Percentiles rank a stretch among this genome's conserved stretches.
Evolutionary conservation across 1,140 invertebrate genomes (phyloP).

Genomic region (Capitella teleta): DNA sequence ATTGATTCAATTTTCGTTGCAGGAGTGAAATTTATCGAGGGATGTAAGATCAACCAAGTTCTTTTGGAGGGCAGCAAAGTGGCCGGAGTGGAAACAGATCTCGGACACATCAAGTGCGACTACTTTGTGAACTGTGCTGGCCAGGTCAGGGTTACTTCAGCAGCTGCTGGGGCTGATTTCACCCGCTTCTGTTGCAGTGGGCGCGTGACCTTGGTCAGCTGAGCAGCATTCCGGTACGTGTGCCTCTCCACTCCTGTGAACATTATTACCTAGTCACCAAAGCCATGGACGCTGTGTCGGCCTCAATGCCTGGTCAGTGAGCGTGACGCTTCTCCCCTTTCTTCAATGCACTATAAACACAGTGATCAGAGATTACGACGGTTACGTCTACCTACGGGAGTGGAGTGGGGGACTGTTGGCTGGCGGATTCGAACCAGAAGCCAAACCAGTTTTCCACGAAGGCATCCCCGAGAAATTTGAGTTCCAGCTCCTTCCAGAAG

Average conservation of each 20-base stretch:
- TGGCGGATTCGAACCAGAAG: slow-evolving; percentile 67
- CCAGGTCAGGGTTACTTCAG: slow-evolving; percentile 44
- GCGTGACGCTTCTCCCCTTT: background rate
- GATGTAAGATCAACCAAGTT: slow-evolving; percentile 57
- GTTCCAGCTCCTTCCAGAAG: slow-evolving; percentile 48
- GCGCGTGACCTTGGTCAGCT: slow-evolving; percentile 64
- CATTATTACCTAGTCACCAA: slow-evolving; percentile 86
- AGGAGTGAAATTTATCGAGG: slow-evolving; percentile 78
- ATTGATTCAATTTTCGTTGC: slow-evolving; percentile 13
- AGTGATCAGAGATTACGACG: slow-evolving; percentile 82
- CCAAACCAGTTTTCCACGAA: slow-evolving; percentile 81
- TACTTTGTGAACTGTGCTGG: slow-evolving; percentile 87
- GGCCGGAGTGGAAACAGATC: slow-evolving; percentile 60
- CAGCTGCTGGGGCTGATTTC: background rate
- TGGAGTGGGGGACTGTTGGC: slow-evolving; percentile 57
- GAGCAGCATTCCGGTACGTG: slow-evolving; percentile 71
- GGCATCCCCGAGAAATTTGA: slow-evolving; percentile 46
- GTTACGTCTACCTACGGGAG: slow-evolving; percentile 71
- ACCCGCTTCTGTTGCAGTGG: slow-evolving; percentile 46
- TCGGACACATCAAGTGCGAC: slow-evolving; percentile 68
- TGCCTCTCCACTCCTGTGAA: slow-evolving; percentile 83
- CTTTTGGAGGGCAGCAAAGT: slow-evolving; percentile 53
- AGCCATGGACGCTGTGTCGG: slow-evolving; percentile 48
- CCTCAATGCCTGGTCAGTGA: slow-evolving; percentile 42
- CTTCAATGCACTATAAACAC: no score